Conservation (phyloP, 30 jellyfish, hydroid and myxozoan species). For the Rhopilema esculentum region DNA sequence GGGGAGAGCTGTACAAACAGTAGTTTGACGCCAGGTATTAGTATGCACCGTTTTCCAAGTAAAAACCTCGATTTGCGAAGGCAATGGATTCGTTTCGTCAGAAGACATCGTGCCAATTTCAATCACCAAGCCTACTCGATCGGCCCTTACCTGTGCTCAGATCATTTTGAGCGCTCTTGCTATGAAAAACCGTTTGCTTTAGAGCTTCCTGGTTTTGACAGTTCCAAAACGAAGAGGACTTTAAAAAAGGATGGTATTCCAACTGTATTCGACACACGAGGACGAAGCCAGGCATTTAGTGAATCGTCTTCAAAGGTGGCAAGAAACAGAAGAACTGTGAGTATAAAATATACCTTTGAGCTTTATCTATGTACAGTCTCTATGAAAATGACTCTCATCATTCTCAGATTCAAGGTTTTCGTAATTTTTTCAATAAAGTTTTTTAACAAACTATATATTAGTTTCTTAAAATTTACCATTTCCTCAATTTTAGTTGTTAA, state of each 20-base stretch:
- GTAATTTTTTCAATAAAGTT: not conserved
- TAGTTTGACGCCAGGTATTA: slow-evolving; percentile 10
- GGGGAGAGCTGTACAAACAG: slow-evolving; percentile 22
- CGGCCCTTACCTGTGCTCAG: not conserved
- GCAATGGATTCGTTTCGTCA: slow-evolving; percentile 16
- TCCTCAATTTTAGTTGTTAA: not conserved
- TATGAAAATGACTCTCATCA: not conserved
- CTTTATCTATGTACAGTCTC: not conserved
- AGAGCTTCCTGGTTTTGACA: slow-evolving; percentile 19
- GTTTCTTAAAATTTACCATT: not conserved
- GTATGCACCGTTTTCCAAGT: slow-evolving; percentile 14
- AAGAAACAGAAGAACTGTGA: slow-evolving; percentile 11
- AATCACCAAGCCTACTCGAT: slow-evolving; percentile 10
- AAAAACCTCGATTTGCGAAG: not conserved
- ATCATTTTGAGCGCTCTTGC: slow-evolving; percentile 1
- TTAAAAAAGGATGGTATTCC: slow-evolving; percentile 7
- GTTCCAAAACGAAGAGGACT: slow-evolving; percentile 1
- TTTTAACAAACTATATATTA: not conserved
- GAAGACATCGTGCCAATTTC: slow-evolving; percentile 20
- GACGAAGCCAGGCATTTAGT: slow-evolving; percentile 1
- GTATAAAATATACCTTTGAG: not conserved
- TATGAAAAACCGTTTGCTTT: slow-evolving; percentile 9
- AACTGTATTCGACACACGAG: slow-evolving; percentile 9
- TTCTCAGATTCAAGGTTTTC: not conserved
- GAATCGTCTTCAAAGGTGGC: not conserved